phyloP scores from a whole-genome alignment of 2,113 vertebrate species.

The Oriolus oriolus region DNA sequence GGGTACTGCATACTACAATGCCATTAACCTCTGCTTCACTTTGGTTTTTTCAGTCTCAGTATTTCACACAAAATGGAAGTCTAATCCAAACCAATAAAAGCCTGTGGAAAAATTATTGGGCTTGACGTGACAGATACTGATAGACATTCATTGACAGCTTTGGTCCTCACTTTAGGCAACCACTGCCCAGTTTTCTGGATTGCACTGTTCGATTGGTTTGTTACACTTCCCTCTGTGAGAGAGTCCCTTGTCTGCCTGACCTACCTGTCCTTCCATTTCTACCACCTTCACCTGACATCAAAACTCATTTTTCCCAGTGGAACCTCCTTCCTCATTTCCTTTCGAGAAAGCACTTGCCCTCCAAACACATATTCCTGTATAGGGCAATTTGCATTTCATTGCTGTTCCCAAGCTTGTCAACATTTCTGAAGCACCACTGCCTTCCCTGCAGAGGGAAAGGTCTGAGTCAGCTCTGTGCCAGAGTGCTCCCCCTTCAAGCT shows the following conservation, averaged over 20 bases:
- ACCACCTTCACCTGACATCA: background rate
- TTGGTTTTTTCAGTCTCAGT: background rate
- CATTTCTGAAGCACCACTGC: background rate
- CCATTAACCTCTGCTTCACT: background rate
- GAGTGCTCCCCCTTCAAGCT: background rate
- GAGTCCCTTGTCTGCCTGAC: background rate
- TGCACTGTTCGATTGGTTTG: background rate
- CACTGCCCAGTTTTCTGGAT: background rate
- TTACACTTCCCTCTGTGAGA: background rate
- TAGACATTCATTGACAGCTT: background rate
- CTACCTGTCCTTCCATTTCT: background rate
- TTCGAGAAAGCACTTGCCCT: background rate
- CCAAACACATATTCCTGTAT: background rate
- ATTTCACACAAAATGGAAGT: background rate
- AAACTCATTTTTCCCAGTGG: background rate
- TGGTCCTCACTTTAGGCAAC: background rate
- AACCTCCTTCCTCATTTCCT: background rate
- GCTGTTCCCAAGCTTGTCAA: background rate
- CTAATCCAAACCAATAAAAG: background rate
- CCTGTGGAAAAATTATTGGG: background rate
- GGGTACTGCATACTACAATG: background rate
- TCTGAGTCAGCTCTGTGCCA: background rate
- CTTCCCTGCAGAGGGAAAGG: background rate
- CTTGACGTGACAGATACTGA: background rate
- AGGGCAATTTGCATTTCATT: constrained; percentile 14